phyloP scores from a whole-genome alignment of 2,797 vertebrate genomes.

The Cheirogaleus major region DNA sequence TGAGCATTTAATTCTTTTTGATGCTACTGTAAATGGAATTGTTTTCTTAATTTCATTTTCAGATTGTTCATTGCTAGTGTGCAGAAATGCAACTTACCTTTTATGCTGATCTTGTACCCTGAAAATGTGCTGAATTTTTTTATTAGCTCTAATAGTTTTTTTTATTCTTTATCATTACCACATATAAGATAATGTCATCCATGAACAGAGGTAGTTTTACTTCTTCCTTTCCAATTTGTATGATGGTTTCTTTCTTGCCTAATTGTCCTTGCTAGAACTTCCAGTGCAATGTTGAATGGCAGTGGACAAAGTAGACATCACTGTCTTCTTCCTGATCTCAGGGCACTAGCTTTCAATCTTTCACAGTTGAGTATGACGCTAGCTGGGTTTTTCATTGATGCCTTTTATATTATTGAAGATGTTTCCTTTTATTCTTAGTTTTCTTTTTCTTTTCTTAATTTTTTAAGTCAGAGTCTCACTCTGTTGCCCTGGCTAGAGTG shows the following conservation, averaged over 20 bases:
- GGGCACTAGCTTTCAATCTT: background rate
- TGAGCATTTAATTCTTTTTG: background rate
- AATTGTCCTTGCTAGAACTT: no score
- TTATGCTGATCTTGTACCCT: background rate
- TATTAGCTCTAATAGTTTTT: background rate
- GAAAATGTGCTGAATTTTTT: background rate
- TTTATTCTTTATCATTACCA: background rate
- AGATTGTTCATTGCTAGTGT: background rate
- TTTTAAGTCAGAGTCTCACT: no score
- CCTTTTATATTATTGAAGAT: background rate
- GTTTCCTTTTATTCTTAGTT: background rate
- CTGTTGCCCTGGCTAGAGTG: no score
- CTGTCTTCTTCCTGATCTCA: conserved; percentile 16
- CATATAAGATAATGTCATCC: background rate
- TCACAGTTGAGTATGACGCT: background rate
- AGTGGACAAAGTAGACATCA: background rate
- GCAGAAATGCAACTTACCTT: background rate
- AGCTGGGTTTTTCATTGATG: background rate
- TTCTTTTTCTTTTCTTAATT: background rate
- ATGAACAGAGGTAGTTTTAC: background rate
- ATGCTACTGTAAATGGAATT: background rate
- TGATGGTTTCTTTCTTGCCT: background rate
- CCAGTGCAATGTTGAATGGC: background rate
- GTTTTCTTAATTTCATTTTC: background rate
- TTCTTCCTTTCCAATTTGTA: background rate